phyloP scores from a whole-genome alignment of 2,113 vertebrate genomes.

The Gambusia holbrooki region DNA sequence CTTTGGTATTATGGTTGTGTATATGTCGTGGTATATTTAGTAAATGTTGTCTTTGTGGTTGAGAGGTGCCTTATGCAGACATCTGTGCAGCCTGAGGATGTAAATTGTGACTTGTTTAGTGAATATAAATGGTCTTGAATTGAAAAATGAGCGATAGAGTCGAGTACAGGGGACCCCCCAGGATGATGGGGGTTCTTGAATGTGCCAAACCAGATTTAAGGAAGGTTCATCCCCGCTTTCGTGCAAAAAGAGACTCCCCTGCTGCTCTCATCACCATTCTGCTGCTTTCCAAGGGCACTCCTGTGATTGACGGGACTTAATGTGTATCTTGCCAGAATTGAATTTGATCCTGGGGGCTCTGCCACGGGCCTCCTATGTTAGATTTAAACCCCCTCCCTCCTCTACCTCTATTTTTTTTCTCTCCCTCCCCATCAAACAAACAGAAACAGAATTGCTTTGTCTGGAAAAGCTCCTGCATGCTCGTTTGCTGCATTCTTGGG shows the following conservation, averaged over 20 bases:
- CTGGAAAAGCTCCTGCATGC: slow-evolving; percentile 57
- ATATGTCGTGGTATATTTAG: neutral
- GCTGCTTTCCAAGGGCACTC: slow-evolving; percentile 86
- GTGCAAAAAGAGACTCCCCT: slow-evolving; percentile 59
- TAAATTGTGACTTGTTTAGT: neutral
- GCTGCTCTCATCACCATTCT: slow-evolving; percentile 84
- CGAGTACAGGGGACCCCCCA: neutral
- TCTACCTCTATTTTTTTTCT: slow-evolving; percentile 46
- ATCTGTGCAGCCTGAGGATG: neutral
- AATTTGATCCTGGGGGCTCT: slow-evolving; percentile 90
- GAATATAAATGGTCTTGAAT: neutral
- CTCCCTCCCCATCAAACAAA: slow-evolving; percentile 79
- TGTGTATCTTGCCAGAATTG: slow-evolving; percentile 90
- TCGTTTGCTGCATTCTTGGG: slow-evolving; percentile 72
- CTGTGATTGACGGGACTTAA: slow-evolving; percentile 90
- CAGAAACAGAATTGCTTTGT: slow-evolving; percentile 88
- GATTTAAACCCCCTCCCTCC: slow-evolving; percentile 77
- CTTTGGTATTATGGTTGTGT: neutral
- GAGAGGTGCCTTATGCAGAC: neutral
- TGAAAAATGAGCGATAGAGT: neutral
- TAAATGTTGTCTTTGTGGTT: neutral
- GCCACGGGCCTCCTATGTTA: slow-evolving; percentile 82
- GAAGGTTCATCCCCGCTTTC: slow-evolving; percentile 69
- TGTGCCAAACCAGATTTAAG: slow-evolving; percentile 45
- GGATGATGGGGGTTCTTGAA: slow-evolving; percentile 15